phyloP scores from a whole-genome alignment of 1,140 invertebrate genomes.

The Apis dorsata region DNA sequence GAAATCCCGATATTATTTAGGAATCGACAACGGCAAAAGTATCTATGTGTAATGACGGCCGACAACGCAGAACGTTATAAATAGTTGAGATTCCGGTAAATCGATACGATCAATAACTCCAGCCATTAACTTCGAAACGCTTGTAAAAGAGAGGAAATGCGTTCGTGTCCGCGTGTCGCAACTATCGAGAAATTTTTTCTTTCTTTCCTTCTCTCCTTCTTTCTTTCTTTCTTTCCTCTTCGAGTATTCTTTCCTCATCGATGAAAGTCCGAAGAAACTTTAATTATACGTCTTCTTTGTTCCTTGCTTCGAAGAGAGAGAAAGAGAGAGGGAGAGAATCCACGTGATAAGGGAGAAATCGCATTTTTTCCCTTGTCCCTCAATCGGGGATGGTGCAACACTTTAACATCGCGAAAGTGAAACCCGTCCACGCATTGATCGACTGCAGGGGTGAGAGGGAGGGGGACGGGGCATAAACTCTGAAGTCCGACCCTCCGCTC shows the following conservation, averaged over 20 bases:
- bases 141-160: constrained; percentile 22
- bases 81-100: constrained; percentile 37
- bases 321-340: not conserved
- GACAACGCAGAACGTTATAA: constrained; percentile 24
- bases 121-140: constrained; percentile 27
- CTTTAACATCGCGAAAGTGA: constrained; percentile 80
- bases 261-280: not conserved
- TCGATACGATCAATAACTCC: constrained; percentile 44
- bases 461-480: constrained; percentile 70
- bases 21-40: constrained; percentile 4
- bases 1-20: constrained; percentile 18
- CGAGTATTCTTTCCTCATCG: not conserved
- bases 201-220: not conserved
- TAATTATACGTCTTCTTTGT: not conserved
- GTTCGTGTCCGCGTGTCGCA: constrained; percentile 1
- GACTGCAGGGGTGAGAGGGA: constrained; percentile 74
- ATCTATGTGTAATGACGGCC: constrained; percentile 14
- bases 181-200: not conserved
- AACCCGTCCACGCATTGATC: constrained; percentile 80
- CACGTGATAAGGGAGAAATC: constrained; percentile 25
- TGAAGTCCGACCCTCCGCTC: constrained; percentile 62
- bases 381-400: constrained; percentile 73
- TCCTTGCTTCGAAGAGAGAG: too few relatives aligned
- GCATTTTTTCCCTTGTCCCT: constrained; percentile 26
- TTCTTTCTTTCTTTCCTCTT: not conserved